Conservation (phyloP, 2,888 invertebrate species). For the Gortyna flavago region DNA sequence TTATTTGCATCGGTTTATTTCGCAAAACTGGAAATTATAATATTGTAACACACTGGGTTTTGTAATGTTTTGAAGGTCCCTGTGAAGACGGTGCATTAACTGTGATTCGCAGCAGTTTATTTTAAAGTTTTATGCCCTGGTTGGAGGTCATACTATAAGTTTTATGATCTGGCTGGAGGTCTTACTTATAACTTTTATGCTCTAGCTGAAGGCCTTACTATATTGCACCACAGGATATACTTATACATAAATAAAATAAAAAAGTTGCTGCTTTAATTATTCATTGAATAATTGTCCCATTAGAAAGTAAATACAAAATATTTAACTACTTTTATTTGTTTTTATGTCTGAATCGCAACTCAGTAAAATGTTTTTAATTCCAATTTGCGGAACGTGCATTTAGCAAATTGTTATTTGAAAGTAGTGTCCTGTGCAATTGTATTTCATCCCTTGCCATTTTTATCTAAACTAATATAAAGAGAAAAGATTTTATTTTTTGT, state of each 20-base stretch:
- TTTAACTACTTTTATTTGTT: not conserved
- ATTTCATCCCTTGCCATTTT: not conserved
- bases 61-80: not conserved
- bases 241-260: too few species aligned
- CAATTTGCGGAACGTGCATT: not conserved
- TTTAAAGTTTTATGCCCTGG: not conserved
- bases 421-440: not conserved
- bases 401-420: not conserved
- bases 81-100: not conserved
- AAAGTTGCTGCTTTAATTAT: not conserved
- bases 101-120: not conserved
- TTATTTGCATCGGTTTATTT: constrained; percentile 47
- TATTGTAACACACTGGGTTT: constrained; percentile 10
- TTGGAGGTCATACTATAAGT: not conserved
- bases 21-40: constrained; percentile 23
- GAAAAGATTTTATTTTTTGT: too few species aligned
- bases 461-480: not conserved
- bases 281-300: not conserved
- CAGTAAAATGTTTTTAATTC: not conserved
- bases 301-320: not conserved
- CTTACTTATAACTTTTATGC: not conserved
- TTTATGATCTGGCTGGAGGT: not conserved
- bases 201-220: too few species aligned
- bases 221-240: not conserved
- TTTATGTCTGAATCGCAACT: not conserved